Evolutionary conservation across 2,797 vertebrate species (phyloP), one percentile per base, ranked within the genome.

Genomic region (Odontamblyopus rebecca): DNA sequence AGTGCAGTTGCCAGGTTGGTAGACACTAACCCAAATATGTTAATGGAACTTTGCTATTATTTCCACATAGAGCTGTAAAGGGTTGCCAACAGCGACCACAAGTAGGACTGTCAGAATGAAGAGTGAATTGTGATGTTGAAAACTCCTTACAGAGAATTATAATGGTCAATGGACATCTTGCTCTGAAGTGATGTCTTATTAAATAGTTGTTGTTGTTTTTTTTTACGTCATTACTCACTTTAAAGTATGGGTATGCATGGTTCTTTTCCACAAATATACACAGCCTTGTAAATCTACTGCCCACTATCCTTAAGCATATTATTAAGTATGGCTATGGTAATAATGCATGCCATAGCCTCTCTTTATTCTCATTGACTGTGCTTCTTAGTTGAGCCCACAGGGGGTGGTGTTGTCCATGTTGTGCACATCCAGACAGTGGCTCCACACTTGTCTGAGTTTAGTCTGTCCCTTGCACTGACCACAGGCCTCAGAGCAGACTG

Each of bases 371-470:
- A 67, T 70, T 68, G 69, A 72, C 66, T 79, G 77, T 84, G 68
- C 76, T 91, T 85, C 85, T 85, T 70, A 6, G 3, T 35, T 29
- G 75, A 51, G 78, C 86, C 90, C 85, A 64, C 85, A 90, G 89
- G 88, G 86, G 82, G 91, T 88, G 83, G 81, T 91, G 91, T 91
- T 91, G 89, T 79, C 86, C 77, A 69, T 69, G 78, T 87, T 75
- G 61, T 41, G 16, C 35, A 26, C 6, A 29, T 35, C 72, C 70
- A 63, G 56, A 73, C 74, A 23, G 71, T 77, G 26, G 48, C 23
- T 67, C n/a, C 62, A 44, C 78, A 78, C 71, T 77, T 57, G 72
- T 76, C 81, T 87, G 82, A 51, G 19, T 84, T 79, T 61, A 69
- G 71, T 67, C 51, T 23, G 48, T 81, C 84, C 60, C 61, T 16